Conservation (phyloP, 2,113 vertebrate genomes). For the Paradisaea rubra region DNA sequence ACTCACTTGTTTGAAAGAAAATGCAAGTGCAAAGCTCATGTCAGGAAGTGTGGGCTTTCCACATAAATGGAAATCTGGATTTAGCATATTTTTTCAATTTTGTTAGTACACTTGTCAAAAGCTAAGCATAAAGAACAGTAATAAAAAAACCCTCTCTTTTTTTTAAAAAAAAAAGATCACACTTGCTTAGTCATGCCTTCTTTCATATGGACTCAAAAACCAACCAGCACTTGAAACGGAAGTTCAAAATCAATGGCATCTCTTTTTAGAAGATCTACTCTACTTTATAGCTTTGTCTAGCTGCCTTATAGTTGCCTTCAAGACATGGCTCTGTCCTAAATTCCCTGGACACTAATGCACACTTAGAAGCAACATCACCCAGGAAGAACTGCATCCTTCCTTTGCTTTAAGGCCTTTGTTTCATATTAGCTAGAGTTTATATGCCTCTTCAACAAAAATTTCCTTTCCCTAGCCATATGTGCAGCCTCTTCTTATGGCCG, state of each 20-base stretch:
- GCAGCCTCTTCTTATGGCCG: not conserved
- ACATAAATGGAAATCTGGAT: not conserved
- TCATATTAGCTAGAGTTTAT: not conserved
- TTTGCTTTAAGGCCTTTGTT: not conserved
- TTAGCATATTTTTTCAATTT: not conserved
- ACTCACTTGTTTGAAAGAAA: constrained; percentile 16
- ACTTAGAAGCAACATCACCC: not conserved
- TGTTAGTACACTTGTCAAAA: not conserved
- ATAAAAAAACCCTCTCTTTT: rapidly evolving
- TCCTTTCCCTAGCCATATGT: not conserved
- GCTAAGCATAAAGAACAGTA: not conserved
- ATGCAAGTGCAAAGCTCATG: not conserved
- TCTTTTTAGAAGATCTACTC: not conserved
- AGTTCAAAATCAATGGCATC: not conserved
- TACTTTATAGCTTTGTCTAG: not conserved
- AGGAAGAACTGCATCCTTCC: not conserved
- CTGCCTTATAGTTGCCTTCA: not conserved
- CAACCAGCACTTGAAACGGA: not conserved
- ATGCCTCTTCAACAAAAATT: not conserved
- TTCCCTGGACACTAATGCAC: not conserved
- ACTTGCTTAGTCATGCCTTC: not conserved
- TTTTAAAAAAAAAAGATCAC: not conserved
- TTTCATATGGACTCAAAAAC: not conserved
- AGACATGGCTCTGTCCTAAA: not conserved
- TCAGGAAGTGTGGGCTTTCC: not conserved